A percentile compares a stretch with the other conserved stretches of the same genome.
These are phyloP conservation scores for Gephyroberyx darwinii DNA, from an alignment of 2,797 vertebrate species.

Conservation along the genomic window DNA sequence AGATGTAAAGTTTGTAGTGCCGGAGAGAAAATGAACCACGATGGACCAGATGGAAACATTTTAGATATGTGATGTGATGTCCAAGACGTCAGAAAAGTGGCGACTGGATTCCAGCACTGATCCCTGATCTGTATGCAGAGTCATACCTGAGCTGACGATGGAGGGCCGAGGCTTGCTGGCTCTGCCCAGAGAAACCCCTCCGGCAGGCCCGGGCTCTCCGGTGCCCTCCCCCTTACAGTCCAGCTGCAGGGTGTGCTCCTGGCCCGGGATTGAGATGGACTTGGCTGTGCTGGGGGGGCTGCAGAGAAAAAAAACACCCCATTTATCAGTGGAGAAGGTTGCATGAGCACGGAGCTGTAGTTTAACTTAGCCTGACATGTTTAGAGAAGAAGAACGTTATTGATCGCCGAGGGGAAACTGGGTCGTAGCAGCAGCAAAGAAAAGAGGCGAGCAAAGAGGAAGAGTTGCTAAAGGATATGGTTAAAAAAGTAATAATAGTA, in stretches of 20 bases:
- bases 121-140: too few relatives aligned
- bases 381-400: constrained; percentile 17
- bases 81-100: too few relatives aligned
- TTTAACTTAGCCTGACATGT: constrained; percentile 34
- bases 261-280: constrained; percentile 89
- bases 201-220: constrained; percentile 56
- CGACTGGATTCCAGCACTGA: too few relatives aligned
- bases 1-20: too few relatives aligned
- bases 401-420: constrained; percentile 9
- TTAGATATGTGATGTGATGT: too few relatives aligned
- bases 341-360: constrained; percentile 26
- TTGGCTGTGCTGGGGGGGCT: constrained; percentile 93
- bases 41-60: too few relatives aligned
- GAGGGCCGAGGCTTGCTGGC: constrained; percentile 84
- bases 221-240: constrained; percentile 97
- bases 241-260: constrained; percentile 91
- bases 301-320: not conserved
- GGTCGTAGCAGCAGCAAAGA: constrained; percentile 32
- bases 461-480: too few relatives aligned
- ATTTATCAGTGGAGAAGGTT: constrained; percentile 41
- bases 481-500: not conserved
- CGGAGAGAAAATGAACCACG: too few relatives aligned
- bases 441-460: not conserved
- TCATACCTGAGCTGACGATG: constrained; percentile 88
- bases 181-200: constrained; percentile 82